Conservation (phyloP, 2,888 invertebrate species). For the Thereva nobilitata region DNA sequence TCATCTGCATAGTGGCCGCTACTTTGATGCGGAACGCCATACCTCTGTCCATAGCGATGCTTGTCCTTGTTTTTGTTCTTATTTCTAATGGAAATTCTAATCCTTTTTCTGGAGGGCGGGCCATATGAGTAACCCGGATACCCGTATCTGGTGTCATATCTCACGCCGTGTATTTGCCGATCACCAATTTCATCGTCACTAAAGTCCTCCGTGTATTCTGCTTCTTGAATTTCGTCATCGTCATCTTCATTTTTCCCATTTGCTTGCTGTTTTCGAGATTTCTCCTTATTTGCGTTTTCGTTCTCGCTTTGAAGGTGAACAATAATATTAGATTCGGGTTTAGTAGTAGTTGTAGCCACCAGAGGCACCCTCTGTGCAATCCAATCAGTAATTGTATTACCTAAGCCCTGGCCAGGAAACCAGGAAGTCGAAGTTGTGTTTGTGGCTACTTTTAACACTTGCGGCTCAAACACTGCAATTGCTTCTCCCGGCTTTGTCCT, state of each 20-base stretch:
- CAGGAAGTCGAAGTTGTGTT: slow-evolving; percentile 5
- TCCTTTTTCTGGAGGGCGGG: no score
- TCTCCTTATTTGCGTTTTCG: background rate
- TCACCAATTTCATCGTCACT: no score
- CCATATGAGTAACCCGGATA: no score
- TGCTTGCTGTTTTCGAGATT: background rate
- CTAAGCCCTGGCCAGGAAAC: slow-evolving; percentile 10
- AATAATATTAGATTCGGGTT: slow-evolving; percentile 17
- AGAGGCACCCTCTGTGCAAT: slow-evolving; percentile 6
- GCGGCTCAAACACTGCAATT: slow-evolving; percentile 35
- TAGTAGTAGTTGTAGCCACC: slow-evolving; percentile 11
- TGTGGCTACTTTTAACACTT: slow-evolving; percentile 1
- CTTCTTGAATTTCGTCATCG: background rate
- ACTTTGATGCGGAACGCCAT: background rate
- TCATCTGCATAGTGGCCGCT: background rate
- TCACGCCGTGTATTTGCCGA: no score
- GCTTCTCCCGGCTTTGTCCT: slow-evolving; percentile 37
- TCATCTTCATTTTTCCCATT: slow-evolving; percentile 4
- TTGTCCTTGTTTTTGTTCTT: no score
- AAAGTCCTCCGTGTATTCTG: no score
- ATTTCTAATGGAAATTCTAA: no score
- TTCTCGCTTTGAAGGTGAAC: slow-evolving; percentile 10
- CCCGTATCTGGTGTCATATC: no score
- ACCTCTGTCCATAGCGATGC: no score
- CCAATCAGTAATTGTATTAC: slow-evolving; percentile 24